These are phyloP conservation scores for Poecilobothrus nobilitatus DNA, from an alignment of 2,888 invertebrate species.

Conservation along the genomic window DNA sequence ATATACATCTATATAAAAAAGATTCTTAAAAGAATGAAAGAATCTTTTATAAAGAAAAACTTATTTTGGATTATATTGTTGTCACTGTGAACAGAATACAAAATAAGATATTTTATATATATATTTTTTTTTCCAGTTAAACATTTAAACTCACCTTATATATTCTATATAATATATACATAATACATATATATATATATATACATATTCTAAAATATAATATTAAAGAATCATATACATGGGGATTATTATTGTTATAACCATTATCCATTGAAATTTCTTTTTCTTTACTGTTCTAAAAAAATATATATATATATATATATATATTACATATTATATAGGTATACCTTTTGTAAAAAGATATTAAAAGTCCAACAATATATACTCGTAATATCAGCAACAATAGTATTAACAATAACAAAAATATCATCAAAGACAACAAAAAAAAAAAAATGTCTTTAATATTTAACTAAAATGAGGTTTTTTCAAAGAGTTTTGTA, in stretches of 20 bases:
- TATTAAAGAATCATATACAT: too few relatives aligned
- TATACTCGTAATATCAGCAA: background rate
- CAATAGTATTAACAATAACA: background rate
- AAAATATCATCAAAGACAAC: background rate
- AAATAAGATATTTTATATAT: background rate
- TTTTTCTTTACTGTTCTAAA: too few relatives aligned
- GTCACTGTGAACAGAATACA: background rate
- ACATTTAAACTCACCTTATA: too few relatives aligned
- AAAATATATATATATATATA: too few relatives aligned
- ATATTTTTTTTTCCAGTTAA: too few relatives aligned
- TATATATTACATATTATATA: too few relatives aligned
- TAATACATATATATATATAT: background rate
- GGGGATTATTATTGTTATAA: too few relatives aligned
- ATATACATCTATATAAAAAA: too few relatives aligned
- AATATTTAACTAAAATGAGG: too few relatives aligned
- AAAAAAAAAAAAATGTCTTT: background rate
- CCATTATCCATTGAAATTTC: too few relatives aligned
- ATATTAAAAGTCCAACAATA: background rate
- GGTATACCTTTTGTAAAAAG: too few relatives aligned
- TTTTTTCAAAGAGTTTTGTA: background rate
- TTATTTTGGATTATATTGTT: background rate
- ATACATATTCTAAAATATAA: too few relatives aligned
- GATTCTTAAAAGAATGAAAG: background rate
- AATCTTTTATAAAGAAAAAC: background rate
- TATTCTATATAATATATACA: background rate